A percentile compares a stretch with the other conserved stretches of the same genome.
These are phyloP conservation scores for Ondatra zibethicus DNA, from an alignment of 2,113 vertebrate species.

Conservation along the genomic window DNA sequence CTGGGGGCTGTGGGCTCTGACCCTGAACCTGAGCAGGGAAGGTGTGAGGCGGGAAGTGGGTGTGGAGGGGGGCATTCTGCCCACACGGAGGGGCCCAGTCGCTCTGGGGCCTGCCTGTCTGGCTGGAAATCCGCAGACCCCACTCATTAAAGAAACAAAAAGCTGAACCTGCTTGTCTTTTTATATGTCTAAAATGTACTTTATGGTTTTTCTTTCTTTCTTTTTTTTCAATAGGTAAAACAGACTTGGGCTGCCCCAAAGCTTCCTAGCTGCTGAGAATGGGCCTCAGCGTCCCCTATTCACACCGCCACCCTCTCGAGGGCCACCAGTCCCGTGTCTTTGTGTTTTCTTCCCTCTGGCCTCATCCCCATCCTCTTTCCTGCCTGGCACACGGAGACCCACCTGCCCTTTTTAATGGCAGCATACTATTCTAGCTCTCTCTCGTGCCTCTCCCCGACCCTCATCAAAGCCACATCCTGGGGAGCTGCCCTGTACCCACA, in stretches of 20 bases:
- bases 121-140: background rate
- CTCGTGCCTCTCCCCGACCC: background rate
- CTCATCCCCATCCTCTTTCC: background rate
- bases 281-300: too few species aligned
- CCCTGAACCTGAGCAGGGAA: background rate
- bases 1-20: background rate
- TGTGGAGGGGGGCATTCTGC: background rate
- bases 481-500: background rate
- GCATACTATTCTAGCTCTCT: background rate
- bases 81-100: background rate
- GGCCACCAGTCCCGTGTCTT: rapidly evolving
- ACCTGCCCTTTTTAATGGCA: background rate
- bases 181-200: background rate
- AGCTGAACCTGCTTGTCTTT: background rate
- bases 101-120: background rate
- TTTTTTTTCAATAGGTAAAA: conserved; percentile 1
- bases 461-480: too few species aligned
- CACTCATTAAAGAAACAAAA: background rate
- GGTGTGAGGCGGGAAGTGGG: background rate
- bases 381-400: background rate
- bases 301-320: background rate
- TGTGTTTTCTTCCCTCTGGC: background rate
- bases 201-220: background rate
- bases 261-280: background rate
- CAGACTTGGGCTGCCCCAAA: background rate